Evolutionary conservation across 2,797 vertebrate genomes (phyloP), one percentile per base, ranked within the genome.

Genomic region (Melanotaenia maccullochi): DNA sequence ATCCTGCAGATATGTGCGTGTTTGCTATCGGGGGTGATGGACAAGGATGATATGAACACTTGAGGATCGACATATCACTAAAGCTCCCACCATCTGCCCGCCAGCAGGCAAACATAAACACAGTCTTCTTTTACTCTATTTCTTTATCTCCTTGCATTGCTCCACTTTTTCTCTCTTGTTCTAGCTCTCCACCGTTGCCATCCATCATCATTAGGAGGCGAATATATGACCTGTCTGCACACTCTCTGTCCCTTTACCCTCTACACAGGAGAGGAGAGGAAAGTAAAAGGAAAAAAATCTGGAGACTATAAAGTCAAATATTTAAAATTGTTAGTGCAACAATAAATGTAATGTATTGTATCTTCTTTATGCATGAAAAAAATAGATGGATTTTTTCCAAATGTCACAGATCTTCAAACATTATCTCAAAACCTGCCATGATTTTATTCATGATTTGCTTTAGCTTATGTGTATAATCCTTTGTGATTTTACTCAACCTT

Each of bases 201-300:
- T 92, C 90, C 65, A 77, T 92, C 91, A 90, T 88, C 90, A 92
- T 92, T 94, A 92, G 87, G 84, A 75, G 78, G 79, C 2, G 59
- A 86, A 91, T 86, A 85, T 83, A 92, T 91, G 89, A 82, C 86
- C 87, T 82, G 86, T 89, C 89, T 79, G 81, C 88, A 86, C 73
- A 65, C 69, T 65, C 79, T 66, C 80, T 79, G 74, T 83, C 81
- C 83, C 74, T 79, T 72, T 55, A 77, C 79, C 75, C 81, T 73
- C 76, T 9, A 52, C 65, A 60, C 67, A 61, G 62, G 44, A 61
- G 49, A 25, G 75, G 49, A 32, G 60, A 54, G 60, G 42, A 35
- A 20, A 69, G 82, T 59, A 35, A 52, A 33, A 57, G 18, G 32
- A 52, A 73, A 78, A 42, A 12, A 44, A 74, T 47, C 40, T 32